A percentile compares a stretch with the other conserved stretches of the same genome.
Evolutionary conservation across 1,140 invertebrate species (phyloP).

Genomic region (Drosophila hydei): DNA sequence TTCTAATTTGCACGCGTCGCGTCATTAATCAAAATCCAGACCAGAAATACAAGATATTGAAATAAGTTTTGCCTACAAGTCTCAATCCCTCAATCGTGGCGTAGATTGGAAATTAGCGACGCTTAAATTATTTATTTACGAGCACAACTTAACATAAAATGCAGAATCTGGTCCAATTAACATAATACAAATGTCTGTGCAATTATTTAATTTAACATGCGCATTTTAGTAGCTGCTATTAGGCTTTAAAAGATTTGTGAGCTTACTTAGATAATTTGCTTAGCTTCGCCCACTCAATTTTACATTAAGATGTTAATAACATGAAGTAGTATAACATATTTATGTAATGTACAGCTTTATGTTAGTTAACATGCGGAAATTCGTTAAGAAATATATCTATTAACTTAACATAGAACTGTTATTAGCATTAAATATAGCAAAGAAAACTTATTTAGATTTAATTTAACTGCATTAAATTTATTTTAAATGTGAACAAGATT

Average conservation of each 20-base stretch:
- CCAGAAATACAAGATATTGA: slow-evolving; percentile 30
- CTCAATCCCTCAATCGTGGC: neutral
- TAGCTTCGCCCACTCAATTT: neutral
- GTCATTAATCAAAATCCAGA: slow-evolving; percentile 70
- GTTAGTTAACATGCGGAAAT: neutral
- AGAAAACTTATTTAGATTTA: too few relatives aligned
- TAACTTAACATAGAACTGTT: neutral
- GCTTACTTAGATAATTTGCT: neutral
- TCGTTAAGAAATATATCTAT: neutral
- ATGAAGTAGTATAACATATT: too few relatives aligned
- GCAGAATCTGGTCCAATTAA: neutral
- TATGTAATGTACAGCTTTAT: neutral
- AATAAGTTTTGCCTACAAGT: slow-evolving; percentile 1
- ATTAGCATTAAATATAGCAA: too few relatives aligned
- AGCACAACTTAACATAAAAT: neutral
- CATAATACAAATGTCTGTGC: slow-evolving; percentile 1
- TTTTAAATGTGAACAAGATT: too few relatives aligned
- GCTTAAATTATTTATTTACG: neutral
- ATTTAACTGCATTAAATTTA: too few relatives aligned
- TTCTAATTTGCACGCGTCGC: slow-evolving; percentile 72
- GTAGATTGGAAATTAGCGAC: slow-evolving; percentile 7
- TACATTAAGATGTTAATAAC: too few relatives aligned
- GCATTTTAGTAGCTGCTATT: neutral
- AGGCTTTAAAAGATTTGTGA: neutral
- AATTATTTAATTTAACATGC: slow-evolving; percentile 2